These are phyloP conservation scores for Andrena chrysosceles DNA, from an alignment of 2,888 invertebrate species.

Conservation along the genomic window DNA sequence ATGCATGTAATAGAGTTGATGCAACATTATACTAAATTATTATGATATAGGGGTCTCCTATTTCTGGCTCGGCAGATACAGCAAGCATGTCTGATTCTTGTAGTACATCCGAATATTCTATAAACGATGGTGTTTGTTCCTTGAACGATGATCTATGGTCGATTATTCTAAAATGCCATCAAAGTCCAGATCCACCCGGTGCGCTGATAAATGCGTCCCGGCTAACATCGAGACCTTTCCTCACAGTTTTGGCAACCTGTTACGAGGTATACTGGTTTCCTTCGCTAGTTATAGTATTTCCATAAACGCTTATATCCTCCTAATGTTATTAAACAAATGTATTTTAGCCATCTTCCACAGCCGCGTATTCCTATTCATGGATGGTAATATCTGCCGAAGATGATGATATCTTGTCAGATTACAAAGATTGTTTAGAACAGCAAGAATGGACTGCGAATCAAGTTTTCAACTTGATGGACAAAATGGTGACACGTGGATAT, in stretches of 20 bases:
- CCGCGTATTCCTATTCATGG: conserved; percentile 82
- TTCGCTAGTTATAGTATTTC: conserved; percentile 3
- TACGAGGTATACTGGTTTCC: conserved; percentile 86
- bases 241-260: conserved; percentile 89
- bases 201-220: conserved; percentile 88
- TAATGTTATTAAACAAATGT: conserved; percentile 2
- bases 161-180: conserved; percentile 88
- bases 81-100: conserved; percentile 41
- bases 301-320: background rate
- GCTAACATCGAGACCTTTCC: conserved; percentile 87
- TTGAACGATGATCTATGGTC: conserved; percentile 87
- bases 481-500: conserved; percentile 87
- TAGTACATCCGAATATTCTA: conserved; percentile 79
- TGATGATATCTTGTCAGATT: conserved; percentile 69
- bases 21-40: conserved; percentile 6
- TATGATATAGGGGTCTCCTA: conserved; percentile 46
- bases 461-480: conserved; percentile 86
- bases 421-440: conserved; percentile 75
- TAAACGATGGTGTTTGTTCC: conserved; percentile 84
- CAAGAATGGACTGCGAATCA: conserved; percentile 80
- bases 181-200: conserved; percentile 89
- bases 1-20: background rate
- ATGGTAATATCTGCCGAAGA: conserved; percentile 77
- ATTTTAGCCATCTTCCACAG: conserved; percentile 77
- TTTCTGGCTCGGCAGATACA: conserved; percentile 44